A percentile compares a stretch with the other conserved stretches of the same genome.
phyloP scores from a whole-genome alignment of 1,140 invertebrate species.

The Drosophila quadrilineata region DNA sequence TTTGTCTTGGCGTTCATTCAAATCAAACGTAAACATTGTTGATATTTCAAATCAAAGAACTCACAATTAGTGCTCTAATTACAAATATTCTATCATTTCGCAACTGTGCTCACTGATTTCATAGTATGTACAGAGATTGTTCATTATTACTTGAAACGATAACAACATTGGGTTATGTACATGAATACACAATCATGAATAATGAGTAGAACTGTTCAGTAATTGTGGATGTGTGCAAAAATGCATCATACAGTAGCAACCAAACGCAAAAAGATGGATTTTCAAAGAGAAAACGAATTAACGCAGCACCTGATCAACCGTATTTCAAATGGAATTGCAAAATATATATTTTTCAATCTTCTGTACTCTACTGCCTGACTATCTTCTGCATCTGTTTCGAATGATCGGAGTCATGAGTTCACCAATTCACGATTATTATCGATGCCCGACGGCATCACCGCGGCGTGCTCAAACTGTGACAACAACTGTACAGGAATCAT shows the following conservation, averaged over 20 bases:
- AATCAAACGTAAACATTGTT: constrained; percentile 2
- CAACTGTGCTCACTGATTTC: constrained; percentile 54
- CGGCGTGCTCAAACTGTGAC: constrained; percentile 11
- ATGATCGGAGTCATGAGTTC: constrained; percentile 59
- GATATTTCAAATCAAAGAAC: constrained; percentile 19
- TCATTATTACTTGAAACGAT: constrained; percentile 17
- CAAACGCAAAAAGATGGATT: constrained; percentile 59
- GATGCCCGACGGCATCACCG: constrained; percentile 45
- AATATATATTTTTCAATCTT: constrained; percentile 49
- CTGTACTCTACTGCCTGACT: constrained; percentile 53
- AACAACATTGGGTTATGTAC: constrained; percentile 16
- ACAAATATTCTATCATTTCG: constrained; percentile 46
- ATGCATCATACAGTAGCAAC: constrained; percentile 35
- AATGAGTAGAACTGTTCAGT: constrained; percentile 37
- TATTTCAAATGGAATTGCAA: constrained; percentile 47
- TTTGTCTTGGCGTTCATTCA: constrained; percentile 26
- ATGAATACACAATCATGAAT: constrained; percentile 29
- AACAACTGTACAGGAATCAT: constrained; percentile 23
- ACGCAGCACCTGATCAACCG: constrained; percentile 29
- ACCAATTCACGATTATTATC: constrained; percentile 64
- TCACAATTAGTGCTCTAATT: background rate
- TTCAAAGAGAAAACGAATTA: constrained; percentile 27
- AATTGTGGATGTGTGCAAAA: constrained; percentile 31
- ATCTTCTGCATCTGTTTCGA: constrained; percentile 54
- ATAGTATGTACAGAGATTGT: constrained; percentile 26